phyloP scores from a whole-genome alignment of 2,113 vertebrate species.

The Colinus virginianus region DNA sequence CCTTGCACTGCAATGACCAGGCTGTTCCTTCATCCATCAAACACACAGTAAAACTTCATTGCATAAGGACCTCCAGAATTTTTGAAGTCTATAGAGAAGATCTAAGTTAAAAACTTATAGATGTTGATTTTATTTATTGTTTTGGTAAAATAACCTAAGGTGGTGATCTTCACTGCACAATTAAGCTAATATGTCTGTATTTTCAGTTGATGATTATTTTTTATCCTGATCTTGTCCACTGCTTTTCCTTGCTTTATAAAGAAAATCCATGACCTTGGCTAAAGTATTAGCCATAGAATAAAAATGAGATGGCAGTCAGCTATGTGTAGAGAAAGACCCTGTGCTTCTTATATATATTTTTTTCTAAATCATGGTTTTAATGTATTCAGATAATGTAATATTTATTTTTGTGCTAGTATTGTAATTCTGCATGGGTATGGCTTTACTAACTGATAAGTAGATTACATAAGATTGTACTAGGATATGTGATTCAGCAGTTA shows the following conservation, averaged over 20 bases:
- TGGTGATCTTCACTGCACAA: background rate
- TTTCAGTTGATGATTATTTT: background rate
- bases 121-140: background rate
- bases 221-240: background rate
- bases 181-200: background rate
- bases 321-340: background rate
- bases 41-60: background rate
- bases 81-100: background rate
- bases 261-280: accelerated
- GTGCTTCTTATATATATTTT: background rate
- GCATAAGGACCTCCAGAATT: background rate
- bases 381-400: background rate
- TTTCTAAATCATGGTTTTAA: background rate
- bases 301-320: background rate
- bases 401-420: background rate
- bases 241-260: background rate
- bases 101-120: background rate
- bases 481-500: background rate
- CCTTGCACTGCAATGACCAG: background rate
- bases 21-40: background rate
- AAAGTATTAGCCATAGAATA: background rate
- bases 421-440: background rate
- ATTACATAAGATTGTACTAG: background rate
- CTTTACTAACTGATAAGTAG: background rate
- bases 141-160: background rate